A percentile compares a stretch with the other conserved stretches of the same genome.
Evolutionary conservation across 2,113 vertebrate species (phyloP).

Genomic region (Indri indri): DNA sequence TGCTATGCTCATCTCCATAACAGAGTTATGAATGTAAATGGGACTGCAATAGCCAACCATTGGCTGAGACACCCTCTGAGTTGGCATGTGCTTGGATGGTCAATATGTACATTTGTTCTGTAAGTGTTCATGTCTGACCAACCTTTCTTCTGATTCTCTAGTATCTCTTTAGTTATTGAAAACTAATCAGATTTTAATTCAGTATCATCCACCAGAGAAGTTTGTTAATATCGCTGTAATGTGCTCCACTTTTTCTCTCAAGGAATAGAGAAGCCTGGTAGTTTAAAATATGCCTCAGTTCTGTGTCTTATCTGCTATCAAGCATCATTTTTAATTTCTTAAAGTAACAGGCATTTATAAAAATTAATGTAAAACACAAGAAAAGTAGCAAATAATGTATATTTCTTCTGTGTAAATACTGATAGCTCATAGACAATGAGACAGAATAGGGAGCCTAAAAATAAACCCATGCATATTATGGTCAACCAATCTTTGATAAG

Average conservation of each 20-base stretch:
- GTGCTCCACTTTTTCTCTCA: background rate
- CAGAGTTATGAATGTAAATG: background rate
- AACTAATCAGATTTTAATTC: background rate
- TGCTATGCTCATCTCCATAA: background rate
- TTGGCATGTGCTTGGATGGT: background rate
- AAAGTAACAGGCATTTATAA: background rate
- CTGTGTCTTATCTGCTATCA: background rate
- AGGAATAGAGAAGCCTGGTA: background rate
- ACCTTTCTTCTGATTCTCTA: background rate
- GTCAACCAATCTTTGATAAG: background rate
- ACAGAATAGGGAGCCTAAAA: background rate
- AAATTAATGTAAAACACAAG: background rate
- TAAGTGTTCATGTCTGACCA: background rate
- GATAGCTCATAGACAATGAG: background rate
- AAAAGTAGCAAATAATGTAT: background rate
- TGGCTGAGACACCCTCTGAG: rapidly evolving
- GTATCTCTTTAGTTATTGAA: background rate
- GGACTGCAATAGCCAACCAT: rapidly evolving
- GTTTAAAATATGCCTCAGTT: background rate
- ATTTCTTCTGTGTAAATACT: background rate
- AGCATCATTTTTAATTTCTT: background rate
- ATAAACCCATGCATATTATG: background rate
- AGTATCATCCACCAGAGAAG: background rate
- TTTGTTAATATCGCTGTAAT: background rate
- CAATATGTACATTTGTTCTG: background rate